Conservation (phyloP, 2,888 invertebrate genomes). For the Aphodius sticticus region DNA sequence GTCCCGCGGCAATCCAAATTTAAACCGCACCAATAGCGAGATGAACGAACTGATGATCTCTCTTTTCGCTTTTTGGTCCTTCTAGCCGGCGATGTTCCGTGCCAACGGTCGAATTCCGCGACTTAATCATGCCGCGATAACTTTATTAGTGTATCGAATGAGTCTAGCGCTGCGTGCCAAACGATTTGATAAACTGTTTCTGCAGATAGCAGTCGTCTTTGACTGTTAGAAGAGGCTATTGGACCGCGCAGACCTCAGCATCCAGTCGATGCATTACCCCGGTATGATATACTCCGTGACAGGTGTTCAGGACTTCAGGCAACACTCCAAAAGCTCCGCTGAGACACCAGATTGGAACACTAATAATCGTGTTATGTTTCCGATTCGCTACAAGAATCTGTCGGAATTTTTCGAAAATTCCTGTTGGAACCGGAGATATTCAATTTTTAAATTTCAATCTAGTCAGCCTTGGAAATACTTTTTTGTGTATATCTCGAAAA, state of each 20-base stretch:
- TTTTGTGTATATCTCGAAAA: neutral
- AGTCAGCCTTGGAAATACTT: neutral
- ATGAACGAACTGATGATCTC: neutral
- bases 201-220: neutral
- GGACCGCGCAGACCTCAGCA: neutral
- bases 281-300: neutral
- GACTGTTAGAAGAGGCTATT: neutral
- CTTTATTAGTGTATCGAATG: conserved; percentile 4
- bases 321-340: neutral
- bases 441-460: neutral
- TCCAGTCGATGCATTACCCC: neutral
- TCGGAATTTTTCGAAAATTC: neutral
- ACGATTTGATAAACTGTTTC: neutral
- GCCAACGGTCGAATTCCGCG: neutral
- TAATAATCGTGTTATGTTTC: neutral
- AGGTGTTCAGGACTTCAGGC: neutral
- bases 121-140: neutral
- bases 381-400: neutral
- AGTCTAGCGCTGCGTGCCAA: neutral
- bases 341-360: neutral
- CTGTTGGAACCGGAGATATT: neutral
- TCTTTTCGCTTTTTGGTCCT: neutral
- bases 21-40: neutral
- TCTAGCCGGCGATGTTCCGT: neutral
- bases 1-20: neutral